phyloP scores from a whole-genome alignment of 2,113 vertebrate genomes.

The Leucosticte australis region DNA sequence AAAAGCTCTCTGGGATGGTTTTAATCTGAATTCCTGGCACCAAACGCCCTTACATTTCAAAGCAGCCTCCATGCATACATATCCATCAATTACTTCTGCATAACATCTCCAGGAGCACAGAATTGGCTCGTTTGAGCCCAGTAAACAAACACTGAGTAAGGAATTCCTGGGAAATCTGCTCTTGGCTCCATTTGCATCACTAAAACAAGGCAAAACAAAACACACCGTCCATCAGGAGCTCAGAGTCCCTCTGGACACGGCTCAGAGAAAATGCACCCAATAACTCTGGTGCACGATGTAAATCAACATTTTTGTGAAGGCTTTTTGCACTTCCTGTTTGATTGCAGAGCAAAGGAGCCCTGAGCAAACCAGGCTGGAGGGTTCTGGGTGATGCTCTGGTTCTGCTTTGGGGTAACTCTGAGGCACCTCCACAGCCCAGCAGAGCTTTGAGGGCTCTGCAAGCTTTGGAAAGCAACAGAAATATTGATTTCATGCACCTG shows the following conservation, averaged over 20 bases:
- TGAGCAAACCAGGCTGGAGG: background rate
- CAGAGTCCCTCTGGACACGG: background rate
- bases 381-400: background rate
- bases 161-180: background rate
- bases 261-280: background rate
- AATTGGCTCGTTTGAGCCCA: background rate
- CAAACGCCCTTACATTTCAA: background rate
- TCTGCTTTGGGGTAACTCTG: accelerated
- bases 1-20: accelerated
- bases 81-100: background rate
- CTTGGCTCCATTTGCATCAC: background rate
- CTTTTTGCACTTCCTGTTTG: background rate
- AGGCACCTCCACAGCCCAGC: background rate
- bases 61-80: background rate
- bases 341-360: background rate
- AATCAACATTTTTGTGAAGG: accelerated
- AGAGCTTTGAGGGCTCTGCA: background rate
- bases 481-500: background rate
- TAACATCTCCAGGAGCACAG: background rate
- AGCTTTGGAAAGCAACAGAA: background rate
- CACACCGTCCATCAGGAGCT: background rate
- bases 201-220: background rate
- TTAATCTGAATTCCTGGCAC: background rate
- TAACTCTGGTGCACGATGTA: accelerated
- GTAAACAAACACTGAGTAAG: background rate